phyloP scores from a whole-genome alignment of 2,797 vertebrate species.

The Sylvia borin region DNA sequence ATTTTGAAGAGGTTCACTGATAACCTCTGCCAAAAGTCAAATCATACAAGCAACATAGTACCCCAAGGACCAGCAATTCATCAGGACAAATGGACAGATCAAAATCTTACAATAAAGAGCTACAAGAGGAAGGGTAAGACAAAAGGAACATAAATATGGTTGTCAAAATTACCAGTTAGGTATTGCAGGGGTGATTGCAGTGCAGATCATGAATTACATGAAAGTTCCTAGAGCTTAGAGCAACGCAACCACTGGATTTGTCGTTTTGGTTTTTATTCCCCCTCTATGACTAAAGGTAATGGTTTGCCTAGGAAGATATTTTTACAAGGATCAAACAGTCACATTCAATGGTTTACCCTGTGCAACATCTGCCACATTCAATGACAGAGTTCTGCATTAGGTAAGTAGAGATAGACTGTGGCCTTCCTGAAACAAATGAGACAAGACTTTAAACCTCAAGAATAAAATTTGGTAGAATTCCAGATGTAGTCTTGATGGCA shows the following conservation, averaged over 20 bases:
- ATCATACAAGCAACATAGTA: constrained; percentile 41
- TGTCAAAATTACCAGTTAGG: background rate
- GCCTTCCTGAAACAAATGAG: background rate
- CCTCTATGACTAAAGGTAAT: background rate
- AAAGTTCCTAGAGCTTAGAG: background rate
- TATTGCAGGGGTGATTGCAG: background rate
- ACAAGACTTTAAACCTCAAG: background rate
- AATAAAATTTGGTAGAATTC: background rate
- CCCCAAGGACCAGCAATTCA: constrained; percentile 42
- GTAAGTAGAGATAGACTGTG: constrained; percentile 3
- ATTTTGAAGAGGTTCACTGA: background rate
- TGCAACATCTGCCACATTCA: background rate
- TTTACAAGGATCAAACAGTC: background rate
- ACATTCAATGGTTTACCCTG: background rate
- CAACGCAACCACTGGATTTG: background rate
- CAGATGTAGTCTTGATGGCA: background rate
- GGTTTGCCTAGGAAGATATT: background rate
- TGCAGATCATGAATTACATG: background rate
- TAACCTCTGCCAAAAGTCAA: constrained; percentile 7
- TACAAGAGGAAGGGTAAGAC: background rate
- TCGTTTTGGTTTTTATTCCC: background rate
- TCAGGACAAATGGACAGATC: background rate
- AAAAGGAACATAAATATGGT: background rate
- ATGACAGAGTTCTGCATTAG: background rate
- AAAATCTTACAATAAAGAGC: background rate